A percentile compares a stretch with the other conserved stretches of the same genome.
phyloP scores from a whole-genome alignment of 2,113 vertebrate genomes.

The Solea senegalensis region DNA sequence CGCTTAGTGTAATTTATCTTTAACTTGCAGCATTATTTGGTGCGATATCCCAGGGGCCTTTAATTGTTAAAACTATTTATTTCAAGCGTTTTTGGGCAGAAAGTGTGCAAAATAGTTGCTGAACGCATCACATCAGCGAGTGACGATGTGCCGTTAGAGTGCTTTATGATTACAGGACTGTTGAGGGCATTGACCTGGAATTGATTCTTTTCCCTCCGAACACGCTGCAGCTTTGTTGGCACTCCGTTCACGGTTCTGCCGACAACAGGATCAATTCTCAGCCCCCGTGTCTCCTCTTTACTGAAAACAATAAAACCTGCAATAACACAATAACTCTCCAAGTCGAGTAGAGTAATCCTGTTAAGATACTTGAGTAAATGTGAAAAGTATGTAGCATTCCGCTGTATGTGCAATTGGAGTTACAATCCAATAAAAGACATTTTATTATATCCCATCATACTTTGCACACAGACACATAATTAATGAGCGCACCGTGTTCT shows the following conservation, averaged over 20 bases:
- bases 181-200: conserved; percentile 71
- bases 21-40: conserved; percentile 15
- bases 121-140: background rate
- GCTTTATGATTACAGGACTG: conserved; percentile 50
- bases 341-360: background rate
- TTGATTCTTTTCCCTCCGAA: conserved; percentile 48
- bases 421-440: background rate
- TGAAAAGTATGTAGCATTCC: background rate
- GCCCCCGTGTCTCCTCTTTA: background rate
- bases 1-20: conserved; percentile 32
- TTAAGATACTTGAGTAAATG: conserved; percentile 7
- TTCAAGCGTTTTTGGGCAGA: background rate
- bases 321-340: background rate
- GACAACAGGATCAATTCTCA: conserved; percentile 33
- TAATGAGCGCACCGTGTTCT: conserved; percentile 17
- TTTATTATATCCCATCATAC: conserved; percentile 12
- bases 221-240: conserved; percentile 19
- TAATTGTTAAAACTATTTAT: conserved; percentile 4
- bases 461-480: conserved; percentile 18
- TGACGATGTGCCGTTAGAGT: conserved; percentile 26
- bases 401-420: background rate
- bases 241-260: conserved; percentile 33
- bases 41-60: background rate
- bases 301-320: conserved; percentile 8
- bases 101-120: background rate